Percentiles rank a stretch among this genome's conserved stretches.
Evolutionary conservation across 2,888 invertebrate genomes (phyloP).

Genomic region (Aleiodes testaceus): DNA sequence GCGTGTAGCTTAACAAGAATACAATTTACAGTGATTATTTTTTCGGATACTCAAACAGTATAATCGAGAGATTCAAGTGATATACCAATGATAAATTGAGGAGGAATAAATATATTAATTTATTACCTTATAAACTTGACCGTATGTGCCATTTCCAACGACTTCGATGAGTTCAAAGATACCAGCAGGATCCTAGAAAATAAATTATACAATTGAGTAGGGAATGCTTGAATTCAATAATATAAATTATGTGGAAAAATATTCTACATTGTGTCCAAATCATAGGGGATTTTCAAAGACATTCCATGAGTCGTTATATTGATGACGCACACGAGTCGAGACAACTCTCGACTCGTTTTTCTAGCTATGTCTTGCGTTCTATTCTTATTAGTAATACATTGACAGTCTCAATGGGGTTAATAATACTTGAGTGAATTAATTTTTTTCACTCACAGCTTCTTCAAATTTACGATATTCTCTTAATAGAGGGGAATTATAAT

Average conservation of each 20-base stretch:
- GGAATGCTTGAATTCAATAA: not conserved
- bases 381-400: conserved; percentile 38
- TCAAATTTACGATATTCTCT: not conserved
- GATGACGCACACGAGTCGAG: conserved; percentile 43
- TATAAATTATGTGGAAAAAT: conserved; percentile 3
- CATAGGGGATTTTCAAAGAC: conserved; percentile 31
- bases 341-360: conserved; percentile 23
- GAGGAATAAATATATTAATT: not conserved
- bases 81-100: too few species aligned
- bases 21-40: too few species aligned
- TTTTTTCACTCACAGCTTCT: not conserved
- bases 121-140: conserved; percentile 98
- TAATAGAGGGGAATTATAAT: too few species aligned
- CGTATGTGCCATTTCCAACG: conserved; percentile 99
- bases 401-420: conserved; percentile 9
- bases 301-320: conserved; percentile 38
- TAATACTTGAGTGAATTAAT: too few species aligned
- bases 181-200: conserved; percentile 95
- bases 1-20: conserved; percentile 17
- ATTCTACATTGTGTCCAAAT: conserved; percentile 7
- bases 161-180: conserved; percentile 99
- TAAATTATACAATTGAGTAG: not conserved
- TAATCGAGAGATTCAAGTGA: too few species aligned
- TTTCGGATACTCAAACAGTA: too few species aligned
- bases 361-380: conserved; percentile 31